Evolutionary conservation across 2,113 vertebrate genomes (phyloP).

Genomic region (Oncorhynchus mykiss): DNA sequence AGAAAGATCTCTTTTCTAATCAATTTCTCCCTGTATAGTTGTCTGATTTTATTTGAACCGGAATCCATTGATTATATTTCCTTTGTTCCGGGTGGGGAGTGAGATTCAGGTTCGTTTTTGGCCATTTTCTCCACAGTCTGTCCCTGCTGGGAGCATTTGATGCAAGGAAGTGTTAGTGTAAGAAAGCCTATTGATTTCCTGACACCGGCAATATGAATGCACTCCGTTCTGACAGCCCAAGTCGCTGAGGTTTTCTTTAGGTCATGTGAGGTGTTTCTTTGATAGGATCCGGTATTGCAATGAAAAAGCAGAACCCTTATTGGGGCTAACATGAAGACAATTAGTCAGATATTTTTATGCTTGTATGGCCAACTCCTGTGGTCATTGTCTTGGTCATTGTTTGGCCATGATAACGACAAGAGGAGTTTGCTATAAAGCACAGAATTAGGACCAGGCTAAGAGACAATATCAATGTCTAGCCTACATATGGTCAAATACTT

Average conservation of each 20-base stretch:
- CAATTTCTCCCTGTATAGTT: constrained; percentile 45
- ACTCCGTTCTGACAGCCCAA: constrained; percentile 26
- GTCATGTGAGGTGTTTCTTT: constrained; percentile 24
- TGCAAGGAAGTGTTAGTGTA: constrained; percentile 52
- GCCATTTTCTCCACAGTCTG: constrained; percentile 40
- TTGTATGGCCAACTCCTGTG: no score
- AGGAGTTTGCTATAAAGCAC: background rate
- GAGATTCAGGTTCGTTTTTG: constrained; percentile 29
- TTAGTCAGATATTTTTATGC: no score
- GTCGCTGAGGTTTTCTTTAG: constrained; percentile 41
- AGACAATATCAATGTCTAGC: constrained; percentile 34
- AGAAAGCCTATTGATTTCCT: constrained; percentile 56
- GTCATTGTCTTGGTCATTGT: no score
- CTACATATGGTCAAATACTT: constrained; percentile 28
- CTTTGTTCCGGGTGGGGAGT: constrained; percentile 42
- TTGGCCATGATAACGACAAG: no score
- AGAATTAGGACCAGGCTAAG: background rate
- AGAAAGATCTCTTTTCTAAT: constrained; percentile 56
- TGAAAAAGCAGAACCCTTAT: background rate
- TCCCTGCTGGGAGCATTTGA: constrained; percentile 49
- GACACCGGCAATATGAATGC: constrained; percentile 42
- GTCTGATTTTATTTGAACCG: constrained; percentile 16
- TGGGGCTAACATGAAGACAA: no score
- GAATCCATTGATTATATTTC: constrained; percentile 9
- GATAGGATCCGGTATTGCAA: constrained; percentile 28